A percentile compares a stretch with the other conserved stretches of the same genome.
Evolutionary conservation across 1,140 invertebrate species (phyloP).

Genomic region (Olivierus martensii): DNA sequence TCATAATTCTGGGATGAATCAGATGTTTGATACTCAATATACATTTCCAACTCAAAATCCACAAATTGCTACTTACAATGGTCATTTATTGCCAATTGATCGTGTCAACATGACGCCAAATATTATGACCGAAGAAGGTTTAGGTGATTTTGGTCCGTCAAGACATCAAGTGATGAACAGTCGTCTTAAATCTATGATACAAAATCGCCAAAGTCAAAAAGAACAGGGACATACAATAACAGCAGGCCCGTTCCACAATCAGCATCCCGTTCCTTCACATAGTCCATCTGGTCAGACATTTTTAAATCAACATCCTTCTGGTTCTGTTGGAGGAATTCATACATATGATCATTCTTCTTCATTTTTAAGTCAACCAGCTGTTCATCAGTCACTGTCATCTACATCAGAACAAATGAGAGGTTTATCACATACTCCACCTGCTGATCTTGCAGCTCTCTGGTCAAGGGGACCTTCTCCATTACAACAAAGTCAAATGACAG

Average conservation of each 20-base stretch:
- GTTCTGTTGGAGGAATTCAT: too few species aligned
- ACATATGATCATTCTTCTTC: too few species aligned
- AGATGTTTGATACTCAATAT: conserved; percentile 3
- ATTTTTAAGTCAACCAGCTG: too few species aligned
- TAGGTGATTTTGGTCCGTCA: conserved; percentile 9
- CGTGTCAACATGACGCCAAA: conserved; percentile 3
- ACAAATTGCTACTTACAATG: conserved; percentile 11
- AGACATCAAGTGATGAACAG: conserved; percentile 22
- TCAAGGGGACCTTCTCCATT: too few species aligned
- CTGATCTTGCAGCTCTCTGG: too few species aligned
- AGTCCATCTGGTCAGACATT: too few species aligned
- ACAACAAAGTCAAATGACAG: too few species aligned
- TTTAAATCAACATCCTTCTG: too few species aligned
- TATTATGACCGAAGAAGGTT: not conserved
- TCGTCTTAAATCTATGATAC: conserved; percentile 22
- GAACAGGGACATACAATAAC: conserved; percentile 15
- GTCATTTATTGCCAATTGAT: conserved; percentile 8
- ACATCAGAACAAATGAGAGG: too few species aligned
- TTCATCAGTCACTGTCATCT: too few species aligned
- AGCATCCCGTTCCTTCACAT: too few species aligned
- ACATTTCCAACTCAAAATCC: conserved; percentile 7
- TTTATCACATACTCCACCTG: too few species aligned
- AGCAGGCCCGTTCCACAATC: not conserved
- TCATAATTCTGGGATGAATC: conserved; percentile 5
- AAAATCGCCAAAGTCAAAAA: conserved; percentile 21